These are phyloP conservation scores for Arenicola marina DNA, from an alignment of 2,888 invertebrate species.

Conservation along the genomic window DNA sequence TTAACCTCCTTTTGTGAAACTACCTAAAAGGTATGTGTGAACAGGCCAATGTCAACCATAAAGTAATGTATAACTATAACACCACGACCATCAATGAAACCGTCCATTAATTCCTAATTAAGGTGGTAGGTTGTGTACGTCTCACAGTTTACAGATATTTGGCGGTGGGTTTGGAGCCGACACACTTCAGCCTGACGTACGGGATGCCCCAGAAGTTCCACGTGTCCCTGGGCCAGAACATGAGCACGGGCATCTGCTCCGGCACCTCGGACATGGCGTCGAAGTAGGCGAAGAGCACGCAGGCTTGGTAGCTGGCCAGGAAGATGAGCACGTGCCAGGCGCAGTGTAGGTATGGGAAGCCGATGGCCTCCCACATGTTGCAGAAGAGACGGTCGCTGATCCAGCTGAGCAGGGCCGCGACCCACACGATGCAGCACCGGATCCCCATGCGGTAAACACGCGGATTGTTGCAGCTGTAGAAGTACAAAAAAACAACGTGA, in stretches of 20 bases:
- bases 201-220: constrained; percentile 17
- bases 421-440: constrained; percentile 72
- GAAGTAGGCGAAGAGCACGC: constrained; percentile 80
- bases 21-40: too few species aligned
- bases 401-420: constrained; percentile 78
- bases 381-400: constrained; percentile 78
- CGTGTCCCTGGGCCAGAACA: constrained; percentile 18
- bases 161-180: not conserved
- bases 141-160: constrained; percentile 62
- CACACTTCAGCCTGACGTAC: constrained; percentile 11
- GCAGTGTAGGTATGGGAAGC: constrained; percentile 82
- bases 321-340: constrained; percentile 83
- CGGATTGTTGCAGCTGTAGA: constrained; percentile 36
- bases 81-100: too few species aligned
- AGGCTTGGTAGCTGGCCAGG: constrained; percentile 76
- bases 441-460: constrained; percentile 75
- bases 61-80: too few species aligned
- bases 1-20: too few species aligned
- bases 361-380: constrained; percentile 76
- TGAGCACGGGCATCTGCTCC: constrained; percentile 19
- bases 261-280: constrained; percentile 70
- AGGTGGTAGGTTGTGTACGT: too few species aligned
- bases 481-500: not conserved
- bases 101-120: too few species aligned
- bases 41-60: too few species aligned